Percentiles rank a stretch among this genome's conserved stretches.
Evolutionary conservation across 2,797 vertebrate species (phyloP).

Genomic region (Melanogrammus aeglefinus): DNA sequence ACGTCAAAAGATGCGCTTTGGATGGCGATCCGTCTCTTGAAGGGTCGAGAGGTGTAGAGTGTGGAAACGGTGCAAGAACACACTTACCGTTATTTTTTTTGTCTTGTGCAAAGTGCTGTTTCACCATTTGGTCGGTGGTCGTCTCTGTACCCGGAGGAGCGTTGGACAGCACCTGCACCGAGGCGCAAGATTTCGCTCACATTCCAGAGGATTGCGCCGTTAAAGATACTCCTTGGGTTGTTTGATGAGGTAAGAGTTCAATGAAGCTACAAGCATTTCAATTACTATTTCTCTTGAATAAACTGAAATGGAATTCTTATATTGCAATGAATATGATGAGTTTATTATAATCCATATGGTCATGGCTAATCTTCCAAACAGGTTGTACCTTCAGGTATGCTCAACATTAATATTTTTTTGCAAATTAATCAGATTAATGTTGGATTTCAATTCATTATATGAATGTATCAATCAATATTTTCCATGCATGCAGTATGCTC

Average conservation of each 20-base stretch:
- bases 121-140: constrained; percentile 45
- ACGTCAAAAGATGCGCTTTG: constrained; percentile 51
- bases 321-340: not conserved
- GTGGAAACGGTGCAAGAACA: constrained; percentile 25
- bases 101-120: constrained; percentile 62
- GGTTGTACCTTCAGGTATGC: no score
- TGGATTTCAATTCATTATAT: no score
- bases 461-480: no score
- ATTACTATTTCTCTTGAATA: not conserved
- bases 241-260: constrained; percentile 48
- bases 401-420: no score
- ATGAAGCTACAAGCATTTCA: constrained; percentile 14
- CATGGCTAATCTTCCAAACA: no score
- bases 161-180: constrained; percentile 52
- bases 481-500: no score
- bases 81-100: constrained; percentile 27
- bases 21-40: constrained; percentile 24
- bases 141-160: constrained; percentile 32
- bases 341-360: no score
- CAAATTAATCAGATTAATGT: no score
- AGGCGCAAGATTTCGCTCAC: constrained; percentile 28
- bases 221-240: constrained; percentile 32
- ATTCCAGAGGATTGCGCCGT: constrained; percentile 54
- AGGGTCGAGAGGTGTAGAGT: constrained; percentile 47
- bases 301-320: not conserved